Percentiles rank a stretch among this genome's conserved stretches.
Conservation (phyloP, 2,797 vertebrate species). For the Coilia nasus region DNA sequence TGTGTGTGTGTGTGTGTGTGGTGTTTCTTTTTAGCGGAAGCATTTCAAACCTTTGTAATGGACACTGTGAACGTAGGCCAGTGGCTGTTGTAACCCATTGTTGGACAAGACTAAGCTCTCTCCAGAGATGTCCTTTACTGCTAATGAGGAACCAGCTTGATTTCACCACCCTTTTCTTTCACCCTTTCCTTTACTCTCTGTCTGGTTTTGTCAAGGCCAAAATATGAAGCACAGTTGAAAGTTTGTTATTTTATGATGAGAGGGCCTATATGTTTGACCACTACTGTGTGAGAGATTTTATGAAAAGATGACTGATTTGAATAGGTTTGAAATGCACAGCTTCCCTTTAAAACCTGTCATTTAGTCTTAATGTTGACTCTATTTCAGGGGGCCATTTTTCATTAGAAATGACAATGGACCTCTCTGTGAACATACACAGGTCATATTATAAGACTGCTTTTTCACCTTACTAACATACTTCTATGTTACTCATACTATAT, state of each 20-base stretch:
- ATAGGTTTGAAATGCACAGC: conserved; percentile 1
- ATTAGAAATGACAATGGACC: background rate
- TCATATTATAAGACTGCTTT: background rate
- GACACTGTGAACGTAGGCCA: background rate
- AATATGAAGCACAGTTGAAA: conserved; percentile 11
- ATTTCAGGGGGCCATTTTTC: background rate
- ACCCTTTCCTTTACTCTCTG: background rate
- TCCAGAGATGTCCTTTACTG: background rate
- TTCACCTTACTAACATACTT: background rate
- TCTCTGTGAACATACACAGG: conserved; percentile 6
- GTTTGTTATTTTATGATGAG: background rate
- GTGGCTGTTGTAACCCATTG: background rate
- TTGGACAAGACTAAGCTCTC: background rate
- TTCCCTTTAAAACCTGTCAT: background rate
- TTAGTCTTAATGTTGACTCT: background rate
- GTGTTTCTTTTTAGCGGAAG: background rate
- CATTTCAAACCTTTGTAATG: background rate
- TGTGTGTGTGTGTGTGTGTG: background rate
- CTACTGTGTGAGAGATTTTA: conserved; percentile 6
- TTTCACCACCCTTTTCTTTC: background rate
- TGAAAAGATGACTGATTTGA: background rate
- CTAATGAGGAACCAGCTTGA: background rate
- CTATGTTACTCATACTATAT: background rate
- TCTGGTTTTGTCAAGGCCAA: background rate
- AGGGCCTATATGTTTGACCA: background rate